These are phyloP conservation scores for Hoplodrina ambigua DNA, from an alignment of 2,888 invertebrate species.

Conservation along the genomic window DNA sequence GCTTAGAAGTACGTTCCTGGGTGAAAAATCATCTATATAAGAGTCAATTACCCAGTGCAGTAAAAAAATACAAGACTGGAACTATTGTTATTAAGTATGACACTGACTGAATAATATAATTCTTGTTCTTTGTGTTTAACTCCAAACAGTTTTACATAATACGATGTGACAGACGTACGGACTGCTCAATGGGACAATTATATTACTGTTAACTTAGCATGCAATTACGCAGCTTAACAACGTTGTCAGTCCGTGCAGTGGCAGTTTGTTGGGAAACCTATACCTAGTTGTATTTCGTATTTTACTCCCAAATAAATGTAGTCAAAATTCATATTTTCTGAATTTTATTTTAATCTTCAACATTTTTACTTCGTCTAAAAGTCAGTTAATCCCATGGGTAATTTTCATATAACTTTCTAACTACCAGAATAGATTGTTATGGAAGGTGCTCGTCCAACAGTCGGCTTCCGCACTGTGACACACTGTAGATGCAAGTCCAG, in stretches of 20 bases:
- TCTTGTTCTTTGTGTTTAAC: slow-evolving; percentile 14
- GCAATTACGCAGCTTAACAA: not conserved
- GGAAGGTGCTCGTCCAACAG: no score
- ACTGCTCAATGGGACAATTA: slow-evolving; percentile 19
- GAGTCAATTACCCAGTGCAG: slow-evolving; percentile 5
- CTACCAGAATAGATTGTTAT: no score
- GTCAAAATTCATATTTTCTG: no score
- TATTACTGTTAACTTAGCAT: not conserved
- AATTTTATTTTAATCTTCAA: no score
- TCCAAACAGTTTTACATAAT: slow-evolving; percentile 5
- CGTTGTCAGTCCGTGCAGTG: not conserved
- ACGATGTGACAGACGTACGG: slow-evolving; percentile 10
- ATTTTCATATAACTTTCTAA: no score
- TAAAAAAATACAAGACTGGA: not conserved
- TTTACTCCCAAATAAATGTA: no score
- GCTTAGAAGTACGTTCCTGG: not conserved
- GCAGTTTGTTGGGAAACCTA: no score
- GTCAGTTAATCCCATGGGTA: no score
- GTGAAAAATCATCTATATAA: not conserved
- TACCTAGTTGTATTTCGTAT: no score
- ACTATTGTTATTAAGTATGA: slow-evolving; percentile 8
- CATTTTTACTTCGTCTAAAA: no score
- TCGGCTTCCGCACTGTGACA: no score
- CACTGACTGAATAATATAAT: not conserved
- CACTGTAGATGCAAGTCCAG: not conserved